These are phyloP conservation scores for Dynastes hyllus DNA, from an alignment of 2,888 invertebrate genomes.

Conservation along the genomic window DNA sequence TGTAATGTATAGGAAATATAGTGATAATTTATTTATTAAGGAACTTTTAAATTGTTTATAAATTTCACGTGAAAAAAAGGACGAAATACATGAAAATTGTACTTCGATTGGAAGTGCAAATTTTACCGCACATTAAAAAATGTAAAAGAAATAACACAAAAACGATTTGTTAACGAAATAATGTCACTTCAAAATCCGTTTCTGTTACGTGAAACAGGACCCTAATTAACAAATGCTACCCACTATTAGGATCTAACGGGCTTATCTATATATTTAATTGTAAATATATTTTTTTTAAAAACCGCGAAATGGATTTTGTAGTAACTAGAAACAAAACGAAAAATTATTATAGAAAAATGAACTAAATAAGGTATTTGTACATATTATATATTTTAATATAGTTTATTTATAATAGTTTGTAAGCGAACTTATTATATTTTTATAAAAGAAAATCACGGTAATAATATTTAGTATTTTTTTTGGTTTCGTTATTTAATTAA, in stretches of 20 bases:
- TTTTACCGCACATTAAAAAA: too few species aligned
- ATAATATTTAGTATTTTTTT: slow-evolving; percentile 15
- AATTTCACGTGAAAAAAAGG: slow-evolving; percentile 54
- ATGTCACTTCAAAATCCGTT: slow-evolving; percentile 57
- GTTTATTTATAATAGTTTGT: slow-evolving; percentile 44
- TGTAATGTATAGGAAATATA: slow-evolving; percentile 42
- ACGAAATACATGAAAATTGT: slow-evolving; percentile 36
- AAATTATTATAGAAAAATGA: neutral
- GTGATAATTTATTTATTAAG: slow-evolving; percentile 56
- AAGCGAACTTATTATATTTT: slow-evolving; percentile 44
- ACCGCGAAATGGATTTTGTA: slow-evolving; percentile 7
- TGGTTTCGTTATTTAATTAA: slow-evolving; percentile 22
- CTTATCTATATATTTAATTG: neutral
- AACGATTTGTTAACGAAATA: too few species aligned
- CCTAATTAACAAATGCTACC: neutral
- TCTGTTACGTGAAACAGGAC: neutral
- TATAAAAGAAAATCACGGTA: slow-evolving; percentile 19
- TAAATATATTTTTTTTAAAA: neutral
- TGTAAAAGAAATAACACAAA: too few species aligned
- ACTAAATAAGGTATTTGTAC: slow-evolving; percentile 26
- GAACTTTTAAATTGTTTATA: slow-evolving; percentile 56
- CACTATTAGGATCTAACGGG: neutral
- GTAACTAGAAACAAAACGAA: neutral
- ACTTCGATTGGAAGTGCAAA: slow-evolving; percentile 60
- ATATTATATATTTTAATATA: slow-evolving; percentile 43